Conservation (phyloP, 2,797 vertebrate genomes). For the Pipistrellus kuhlii region DNA sequence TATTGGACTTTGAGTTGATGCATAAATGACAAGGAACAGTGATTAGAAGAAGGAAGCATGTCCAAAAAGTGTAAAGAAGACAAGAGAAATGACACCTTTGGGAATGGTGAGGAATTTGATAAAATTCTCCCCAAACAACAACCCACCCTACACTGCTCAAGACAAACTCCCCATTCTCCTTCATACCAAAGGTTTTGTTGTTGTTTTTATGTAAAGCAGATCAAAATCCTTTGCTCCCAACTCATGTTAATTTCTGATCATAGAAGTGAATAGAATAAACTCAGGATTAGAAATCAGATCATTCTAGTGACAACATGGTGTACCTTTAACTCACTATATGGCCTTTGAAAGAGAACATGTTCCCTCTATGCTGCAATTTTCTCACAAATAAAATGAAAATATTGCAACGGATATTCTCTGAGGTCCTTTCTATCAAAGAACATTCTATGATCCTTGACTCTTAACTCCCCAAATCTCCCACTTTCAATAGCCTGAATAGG, state of each 20-base stretch:
- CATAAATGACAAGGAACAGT: neutral
- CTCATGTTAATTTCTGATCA: neutral
- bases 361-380: neutral
- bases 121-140: neutral
- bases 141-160: neutral
- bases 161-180: neutral
- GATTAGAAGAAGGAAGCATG: neutral
- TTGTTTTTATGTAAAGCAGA: slow-evolving; percentile 16
- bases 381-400: slow-evolving; percentile 46
- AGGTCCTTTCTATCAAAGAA: slow-evolving; percentile 28
- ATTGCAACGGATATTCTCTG: neutral
- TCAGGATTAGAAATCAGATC: neutral
- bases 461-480: neutral
- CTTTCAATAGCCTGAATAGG: slow-evolving; percentile 14
- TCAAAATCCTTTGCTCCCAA: neutral
- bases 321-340: neutral
- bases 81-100: neutral
- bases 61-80: neutral
- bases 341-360: slow-evolving; percentile 3
- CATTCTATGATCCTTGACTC: slow-evolving; percentile 49
- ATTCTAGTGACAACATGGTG: neutral
- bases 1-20: neutral
- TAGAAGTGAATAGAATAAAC: neutral
- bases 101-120: neutral
- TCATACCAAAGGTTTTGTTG: neutral